These are phyloP conservation scores for Hydropsyche betteni DNA, from an alignment of 2,888 invertebrate genomes.

Conservation along the genomic window DNA sequence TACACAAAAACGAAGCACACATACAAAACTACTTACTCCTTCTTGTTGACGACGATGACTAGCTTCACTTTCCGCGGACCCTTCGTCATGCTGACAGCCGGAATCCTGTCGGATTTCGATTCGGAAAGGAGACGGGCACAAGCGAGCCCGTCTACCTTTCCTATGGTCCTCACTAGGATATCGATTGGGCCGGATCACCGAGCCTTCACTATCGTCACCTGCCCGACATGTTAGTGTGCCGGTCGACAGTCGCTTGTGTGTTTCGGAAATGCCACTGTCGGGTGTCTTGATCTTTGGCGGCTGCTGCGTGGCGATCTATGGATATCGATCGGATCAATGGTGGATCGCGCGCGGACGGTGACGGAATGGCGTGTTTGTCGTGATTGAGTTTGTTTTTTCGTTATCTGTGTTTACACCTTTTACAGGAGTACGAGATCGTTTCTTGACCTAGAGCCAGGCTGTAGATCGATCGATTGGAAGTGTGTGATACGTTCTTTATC, in stretches of 20 bases:
- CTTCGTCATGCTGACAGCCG: slow-evolving; percentile 64
- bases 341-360: neutral
- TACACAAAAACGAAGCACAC: too few relatives aligned
- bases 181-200: slow-evolving; percentile 24
- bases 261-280: too few relatives aligned
- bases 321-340: too few relatives aligned
- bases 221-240: neutral
- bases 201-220: slow-evolving; percentile 34
- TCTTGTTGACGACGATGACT: slow-evolving; percentile 69
- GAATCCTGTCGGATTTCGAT: slow-evolving; percentile 19
- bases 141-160: neutral
- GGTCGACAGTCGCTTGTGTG: neutral
- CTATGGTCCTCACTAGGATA: slow-evolving; percentile 11
- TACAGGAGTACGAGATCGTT: too few relatives aligned
- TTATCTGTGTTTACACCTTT: too few relatives aligned
- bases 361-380: neutral
- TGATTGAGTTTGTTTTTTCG: too few relatives aligned
- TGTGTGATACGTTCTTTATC: too few relatives aligned
- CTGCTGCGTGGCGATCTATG: too few relatives aligned
- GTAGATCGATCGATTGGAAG: too few relatives aligned
- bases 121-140: slow-evolving; percentile 24
- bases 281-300: too few relatives aligned
- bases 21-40: slow-evolving; percentile 62
- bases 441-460: too few relatives aligned
- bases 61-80: slow-evolving; percentile 69